Evolutionary conservation across 2,888 invertebrate genomes (phyloP).

Genomic region (Drosophila mayaguana): DNA sequence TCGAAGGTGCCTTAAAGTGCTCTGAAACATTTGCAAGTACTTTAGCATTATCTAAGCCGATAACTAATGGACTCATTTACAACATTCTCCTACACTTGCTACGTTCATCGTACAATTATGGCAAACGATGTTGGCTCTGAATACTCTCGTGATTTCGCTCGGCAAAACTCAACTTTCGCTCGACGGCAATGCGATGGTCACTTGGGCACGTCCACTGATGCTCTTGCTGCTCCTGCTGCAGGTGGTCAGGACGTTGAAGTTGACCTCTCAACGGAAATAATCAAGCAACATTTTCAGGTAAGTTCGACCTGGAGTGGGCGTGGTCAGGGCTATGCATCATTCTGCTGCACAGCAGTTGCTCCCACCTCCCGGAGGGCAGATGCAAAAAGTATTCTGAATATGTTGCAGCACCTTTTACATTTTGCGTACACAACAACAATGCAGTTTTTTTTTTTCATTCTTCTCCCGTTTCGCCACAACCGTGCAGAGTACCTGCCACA

Average conservation of each 20-base stretch:
- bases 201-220: constrained; percentile 78
- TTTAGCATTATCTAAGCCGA: constrained; percentile 17
- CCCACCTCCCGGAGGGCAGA: constrained; percentile 20
- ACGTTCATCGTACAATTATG: constrained; percentile 27
- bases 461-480: constrained; percentile 9
- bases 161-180: constrained; percentile 40
- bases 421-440: constrained; percentile 61
- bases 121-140: constrained; percentile 45
- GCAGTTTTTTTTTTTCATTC: constrained; percentile 3
- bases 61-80: constrained; percentile 51
- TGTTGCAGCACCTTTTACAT: constrained; percentile 43
- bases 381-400: constrained; percentile 42
- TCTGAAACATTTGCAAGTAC: constrained; percentile 17
- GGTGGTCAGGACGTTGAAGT: constrained; percentile 85
- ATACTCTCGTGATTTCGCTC: constrained; percentile 44
- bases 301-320: constrained; percentile 51
- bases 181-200: constrained; percentile 52
- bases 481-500: constrained; percentile 92
- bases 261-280: constrained; percentile 85
- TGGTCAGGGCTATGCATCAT: constrained; percentile 22
- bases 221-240: constrained; percentile 56
- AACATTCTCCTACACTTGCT: constrained; percentile 50
- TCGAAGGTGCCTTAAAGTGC: constrained; percentile 13
- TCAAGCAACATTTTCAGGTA: constrained; percentile 86
- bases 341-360: constrained; percentile 15